Base-by-base conservation (phyloP, 2,888 invertebrate genomes). In the Ceramica pisi region DNA sequence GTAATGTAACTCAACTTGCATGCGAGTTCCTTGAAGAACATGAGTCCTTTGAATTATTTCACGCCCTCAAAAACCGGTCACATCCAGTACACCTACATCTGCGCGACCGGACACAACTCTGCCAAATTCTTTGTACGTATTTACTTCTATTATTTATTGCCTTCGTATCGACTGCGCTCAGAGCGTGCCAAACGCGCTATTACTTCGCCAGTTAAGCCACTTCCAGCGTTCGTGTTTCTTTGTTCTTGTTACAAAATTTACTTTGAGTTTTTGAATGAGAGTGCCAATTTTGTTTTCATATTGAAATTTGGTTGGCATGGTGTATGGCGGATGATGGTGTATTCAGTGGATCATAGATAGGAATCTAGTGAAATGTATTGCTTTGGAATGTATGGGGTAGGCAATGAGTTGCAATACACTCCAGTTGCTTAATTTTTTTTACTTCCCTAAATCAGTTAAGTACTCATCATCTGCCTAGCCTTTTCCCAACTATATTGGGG, bases 101-200 rank as follows among this genome's bases (percentile, higher is more conserved):
- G 0, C 14, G 59, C 23, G 69, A 87, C 90, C 88, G 92, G 93
- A 93, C 94, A 93, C 88, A 90, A 84, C 83, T 89, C 90, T 94
- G 95, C 95, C 95, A 96, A 96, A 95, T 93, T 93, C 93, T 94
- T 94, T 92, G 94, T 92, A 91, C 91, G 94, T 95, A 95, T 95
- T 95, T 94, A 93, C 92, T 86, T 77, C 79, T 88, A 91, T 95
- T 92, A 95, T 95, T 95, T 95, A 96, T 93, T 83, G 87, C 90
- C 83, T 81, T 89, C 86, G 90, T 95, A 95, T 95, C 93, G 95
- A 94, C 92, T 94, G 75, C 88, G 86, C 89, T 87, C 86, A 80
- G 74, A 85, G 81, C 87, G 91, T 92, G 94, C 93, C 94, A 88
- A 90, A 79, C 87, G 85, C 84, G 86, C 90, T 89, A 91, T 92